These are phyloP conservation scores for Cotesia congregata DNA, from an alignment of 2,888 invertebrate species.

Conservation along the genomic window DNA sequence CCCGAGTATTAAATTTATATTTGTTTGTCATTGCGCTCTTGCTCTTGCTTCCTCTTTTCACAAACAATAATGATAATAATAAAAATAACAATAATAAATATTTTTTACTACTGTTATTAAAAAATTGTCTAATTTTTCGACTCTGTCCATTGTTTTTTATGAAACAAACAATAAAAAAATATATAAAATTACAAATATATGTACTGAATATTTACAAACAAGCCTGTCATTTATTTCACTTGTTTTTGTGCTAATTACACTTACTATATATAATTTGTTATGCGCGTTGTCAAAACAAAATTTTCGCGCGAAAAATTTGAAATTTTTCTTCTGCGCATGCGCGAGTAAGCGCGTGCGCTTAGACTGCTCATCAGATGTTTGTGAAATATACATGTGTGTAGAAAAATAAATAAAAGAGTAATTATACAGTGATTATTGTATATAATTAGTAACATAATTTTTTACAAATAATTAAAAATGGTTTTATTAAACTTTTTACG, in stretches of 20 bases:
- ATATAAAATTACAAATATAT: too few species aligned
- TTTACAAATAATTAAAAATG: background rate
- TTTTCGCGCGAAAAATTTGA: conserved; percentile 31
- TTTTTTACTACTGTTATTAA: too few species aligned
- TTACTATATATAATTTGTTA: background rate
- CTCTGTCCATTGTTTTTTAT: too few species aligned
- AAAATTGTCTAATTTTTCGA: too few species aligned
- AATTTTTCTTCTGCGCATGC: background rate
- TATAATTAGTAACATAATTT: too few species aligned
- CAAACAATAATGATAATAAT: too few species aligned
- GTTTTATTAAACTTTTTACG: background rate
- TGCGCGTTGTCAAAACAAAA: background rate
- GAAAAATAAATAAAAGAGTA: background rate
- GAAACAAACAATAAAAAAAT: too few species aligned
- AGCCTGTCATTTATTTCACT: background rate
- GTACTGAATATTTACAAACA: too few species aligned
- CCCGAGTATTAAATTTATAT: conserved; percentile 36
- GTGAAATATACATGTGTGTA: background rate
- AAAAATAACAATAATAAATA: too few species aligned
- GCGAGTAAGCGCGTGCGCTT: background rate
- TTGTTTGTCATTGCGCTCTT: conserved; percentile 55
- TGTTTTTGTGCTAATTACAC: too few species aligned
- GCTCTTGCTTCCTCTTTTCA: background rate
- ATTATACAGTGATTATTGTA: background rate
- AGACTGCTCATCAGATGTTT: too few species aligned